Evolutionary conservation across 2,113 vertebrate genomes (phyloP), one percentile per base, ranked within the genome.

Genomic region (Gila orcuttii): DNA sequence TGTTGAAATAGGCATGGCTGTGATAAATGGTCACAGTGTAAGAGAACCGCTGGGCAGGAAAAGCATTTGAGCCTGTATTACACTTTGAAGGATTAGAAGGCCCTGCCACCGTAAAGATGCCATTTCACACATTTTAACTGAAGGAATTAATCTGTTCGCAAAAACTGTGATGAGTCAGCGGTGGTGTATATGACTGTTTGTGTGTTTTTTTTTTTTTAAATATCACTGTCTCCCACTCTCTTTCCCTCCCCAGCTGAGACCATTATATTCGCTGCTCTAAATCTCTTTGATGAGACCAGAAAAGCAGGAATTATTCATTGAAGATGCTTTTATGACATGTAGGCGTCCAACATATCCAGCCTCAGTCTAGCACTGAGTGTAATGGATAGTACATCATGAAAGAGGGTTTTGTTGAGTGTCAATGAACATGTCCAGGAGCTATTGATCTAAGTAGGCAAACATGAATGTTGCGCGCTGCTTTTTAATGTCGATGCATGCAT

Each of bases 251-350:
- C 68, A 64, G 28, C 84, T 80, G 45, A 33, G 25, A 71, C 81
- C 82, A 50, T 89, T 39, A 55, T 45, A 23, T 59, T 82, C 60
- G 9, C 4, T 77, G 23, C 69, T 45, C 47, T 64, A 50, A 50
- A 47, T 86, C 76, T 77, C 71, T 86, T 77, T 86, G 82, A 86
- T 86, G 82, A 76, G 36, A 76, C 47, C 2, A 5, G 66, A 45
- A 59, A 59, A 31, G 78, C 71, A 59, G 52, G 31, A 84, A 33
- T 7, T 15, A 33, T 45, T 62, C 13, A 71, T 31, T 23, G 31
- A 82, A 69, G 84, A 64, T 78, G 60, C 10, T 69, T 75, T 86
- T 80, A 62, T 60, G 62, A 28, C 21, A n/a, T 57, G 45, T 68
- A 81, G 59, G 9, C 45, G 33, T 77, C 69, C 59, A 23, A 86